Conservation (phyloP, 2,797 vertebrate genomes). For the Sebastes minor region DNA sequence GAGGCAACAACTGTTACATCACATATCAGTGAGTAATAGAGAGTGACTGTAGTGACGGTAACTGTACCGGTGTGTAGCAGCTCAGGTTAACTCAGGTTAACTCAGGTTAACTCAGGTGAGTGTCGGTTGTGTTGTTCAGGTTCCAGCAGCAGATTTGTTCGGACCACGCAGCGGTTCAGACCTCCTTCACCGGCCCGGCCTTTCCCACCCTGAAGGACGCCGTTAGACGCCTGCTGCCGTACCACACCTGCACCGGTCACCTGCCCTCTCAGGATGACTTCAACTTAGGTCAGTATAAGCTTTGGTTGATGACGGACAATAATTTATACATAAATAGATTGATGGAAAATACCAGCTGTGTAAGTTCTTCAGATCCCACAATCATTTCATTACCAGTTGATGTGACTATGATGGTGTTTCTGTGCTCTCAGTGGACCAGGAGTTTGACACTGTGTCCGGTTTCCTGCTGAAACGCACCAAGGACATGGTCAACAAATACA, state of each 20-base stretch:
- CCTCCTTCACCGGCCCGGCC: conserved; percentile 64
- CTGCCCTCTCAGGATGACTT: conserved; percentile 78
- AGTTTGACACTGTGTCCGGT: conserved; percentile 83
- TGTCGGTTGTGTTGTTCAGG: conserved; percentile 50
- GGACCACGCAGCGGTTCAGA: conserved; percentile 80
- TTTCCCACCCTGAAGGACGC: conserved; percentile 80
- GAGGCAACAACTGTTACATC: background rate
- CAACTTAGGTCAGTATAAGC: conserved; percentile 66
- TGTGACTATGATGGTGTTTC: background rate
- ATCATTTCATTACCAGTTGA: too few species aligned
- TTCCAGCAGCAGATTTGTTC: conserved; percentile 82
- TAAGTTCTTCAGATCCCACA: background rate
- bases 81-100: background rate
- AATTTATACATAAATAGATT: background rate
- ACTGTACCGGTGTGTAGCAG: background rate
- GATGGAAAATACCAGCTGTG: background rate
- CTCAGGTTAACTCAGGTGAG: too few species aligned
- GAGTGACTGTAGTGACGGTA: too few species aligned
- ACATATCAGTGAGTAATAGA: background rate
- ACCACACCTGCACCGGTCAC: conserved; percentile 80
- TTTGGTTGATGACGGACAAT: too few species aligned
- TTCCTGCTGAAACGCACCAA: conserved; percentile 84
- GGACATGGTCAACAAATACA: conserved; percentile 88
- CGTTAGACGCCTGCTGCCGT: conserved; percentile 79
- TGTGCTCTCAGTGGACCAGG: conserved; percentile 81